Conservation (phyloP, 1,140 invertebrate species). For the Drosophila lowei region DNA sequence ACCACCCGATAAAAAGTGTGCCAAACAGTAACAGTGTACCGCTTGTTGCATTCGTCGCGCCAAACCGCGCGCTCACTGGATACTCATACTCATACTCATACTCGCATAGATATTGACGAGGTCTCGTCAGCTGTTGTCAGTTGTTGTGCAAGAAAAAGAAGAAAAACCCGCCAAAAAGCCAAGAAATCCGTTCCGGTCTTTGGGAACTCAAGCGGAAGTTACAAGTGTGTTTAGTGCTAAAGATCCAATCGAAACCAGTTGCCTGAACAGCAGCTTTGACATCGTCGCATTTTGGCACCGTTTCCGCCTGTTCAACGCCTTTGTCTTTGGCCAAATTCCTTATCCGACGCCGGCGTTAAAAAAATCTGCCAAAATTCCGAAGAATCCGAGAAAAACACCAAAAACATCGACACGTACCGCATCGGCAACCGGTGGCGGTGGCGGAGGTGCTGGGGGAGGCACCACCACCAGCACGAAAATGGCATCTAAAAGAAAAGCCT, state of each 20-base stretch:
- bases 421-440: slow-evolving; percentile 82
- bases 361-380: slow-evolving; percentile 83
- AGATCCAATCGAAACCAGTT: slow-evolving; percentile 45
- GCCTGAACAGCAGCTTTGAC: slow-evolving; percentile 65
- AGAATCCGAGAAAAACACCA: slow-evolving; percentile 83
- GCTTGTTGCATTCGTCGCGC: slow-evolving; percentile 3
- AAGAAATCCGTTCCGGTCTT: slow-evolving; percentile 1
- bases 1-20: slow-evolving; percentile 21
- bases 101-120: no score
- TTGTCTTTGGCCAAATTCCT: slow-evolving; percentile 67
- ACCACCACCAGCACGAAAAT: slow-evolving; percentile 82
- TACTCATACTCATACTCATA: no score
- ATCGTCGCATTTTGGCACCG: slow-evolving; percentile 73
- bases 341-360: slow-evolving; percentile 53
- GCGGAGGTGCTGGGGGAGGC: slow-evolving; percentile 81
- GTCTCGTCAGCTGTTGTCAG: no score
- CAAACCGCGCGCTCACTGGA: background rate
- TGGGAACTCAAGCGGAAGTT: slow-evolving; percentile 43
- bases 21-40: slow-evolving; percentile 14
- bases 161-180: slow-evolving; percentile 52
- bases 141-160: slow-evolving; percentile 8
- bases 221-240: slow-evolving; percentile 65
- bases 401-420: slow-evolving; percentile 83
- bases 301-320: slow-evolving; percentile 59
- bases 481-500: slow-evolving; percentile 83